Percentiles rank a stretch among this genome's conserved stretches.
Conservation (phyloP, 2,888 invertebrate species). For the Brachyptera risi region DNA sequence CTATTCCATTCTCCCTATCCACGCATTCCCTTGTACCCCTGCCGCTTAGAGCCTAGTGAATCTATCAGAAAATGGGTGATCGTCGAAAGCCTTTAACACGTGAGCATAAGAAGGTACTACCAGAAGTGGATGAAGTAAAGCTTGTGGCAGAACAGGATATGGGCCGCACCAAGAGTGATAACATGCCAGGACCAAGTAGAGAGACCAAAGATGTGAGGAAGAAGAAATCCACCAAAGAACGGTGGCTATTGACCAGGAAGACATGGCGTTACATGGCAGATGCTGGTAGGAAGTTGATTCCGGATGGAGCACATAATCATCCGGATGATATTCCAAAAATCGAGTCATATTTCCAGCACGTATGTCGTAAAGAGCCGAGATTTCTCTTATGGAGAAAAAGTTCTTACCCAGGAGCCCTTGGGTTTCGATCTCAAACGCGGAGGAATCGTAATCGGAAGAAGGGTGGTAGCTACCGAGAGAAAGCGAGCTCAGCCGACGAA, state of each 20-base stretch:
- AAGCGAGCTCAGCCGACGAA: conserved; percentile 62
- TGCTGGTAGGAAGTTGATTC: conserved; percentile 78
- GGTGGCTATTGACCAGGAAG: conserved; percentile 83
- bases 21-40: not conserved
- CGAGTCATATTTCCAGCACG: conserved; percentile 79
- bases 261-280: conserved; percentile 94
- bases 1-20: not conserved
- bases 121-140: not conserved
- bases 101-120: not conserved
- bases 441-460: conserved; percentile 48
- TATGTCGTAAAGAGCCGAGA: conserved; percentile 71
- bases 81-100: conserved; percentile 2
- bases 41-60: not conserved
- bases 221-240: conserved; percentile 62
- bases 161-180: conserved; percentile 50
- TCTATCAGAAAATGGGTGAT: not conserved
- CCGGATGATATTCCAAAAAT: conserved; percentile 74
- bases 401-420: conserved; percentile 71
- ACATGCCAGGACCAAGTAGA: conserved; percentile 41
- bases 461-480: conserved; percentile 64
- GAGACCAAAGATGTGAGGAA: conserved; percentile 44
- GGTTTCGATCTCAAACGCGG: conserved; percentile 53
- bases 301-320: conserved; percentile 71
- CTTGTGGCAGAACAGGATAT: conserved; percentile 39
- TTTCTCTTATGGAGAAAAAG: conserved; percentile 80